phyloP scores from a whole-genome alignment of 2,113 vertebrate genomes.

The Tragelaphus scriptus region DNA sequence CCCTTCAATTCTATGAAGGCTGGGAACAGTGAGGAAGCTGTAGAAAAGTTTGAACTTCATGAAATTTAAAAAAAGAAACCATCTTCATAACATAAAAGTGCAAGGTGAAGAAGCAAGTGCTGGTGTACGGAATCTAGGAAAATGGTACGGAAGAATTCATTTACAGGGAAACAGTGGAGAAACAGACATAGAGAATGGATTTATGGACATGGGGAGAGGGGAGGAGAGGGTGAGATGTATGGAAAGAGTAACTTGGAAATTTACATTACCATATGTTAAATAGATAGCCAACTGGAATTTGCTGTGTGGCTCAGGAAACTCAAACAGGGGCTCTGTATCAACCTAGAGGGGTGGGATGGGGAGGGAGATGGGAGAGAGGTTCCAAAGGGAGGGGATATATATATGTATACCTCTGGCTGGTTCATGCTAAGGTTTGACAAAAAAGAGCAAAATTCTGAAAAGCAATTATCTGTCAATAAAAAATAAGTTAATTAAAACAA shows the following conservation, averaged over 20 bases:
- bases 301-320: not conserved
- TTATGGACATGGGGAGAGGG: not conserved
- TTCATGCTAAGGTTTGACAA: not conserved
- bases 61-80: not conserved
- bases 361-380: not conserved
- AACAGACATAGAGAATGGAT: not conserved
- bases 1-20: not conserved
- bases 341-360: not conserved
- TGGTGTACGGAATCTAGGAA: not conserved
- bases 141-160: not conserved
- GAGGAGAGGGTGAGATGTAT: not conserved
- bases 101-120: not conserved
- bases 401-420: not conserved
- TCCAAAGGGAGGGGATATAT: not conserved
- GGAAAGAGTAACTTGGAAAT: not conserved
- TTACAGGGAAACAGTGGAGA: not conserved
- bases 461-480: not conserved
- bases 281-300: accelerated
- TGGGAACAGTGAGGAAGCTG: not conserved
- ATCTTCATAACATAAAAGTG: not conserved
- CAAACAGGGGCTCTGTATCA: not conserved
- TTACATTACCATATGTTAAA: not conserved
- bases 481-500: not conserved
- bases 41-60: not conserved
- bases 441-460: not conserved